Evolutionary conservation across 2,888 invertebrate genomes (phyloP), one percentile per base, ranked within the genome.

Genomic region (Drosophila quasianomalipes): DNA sequence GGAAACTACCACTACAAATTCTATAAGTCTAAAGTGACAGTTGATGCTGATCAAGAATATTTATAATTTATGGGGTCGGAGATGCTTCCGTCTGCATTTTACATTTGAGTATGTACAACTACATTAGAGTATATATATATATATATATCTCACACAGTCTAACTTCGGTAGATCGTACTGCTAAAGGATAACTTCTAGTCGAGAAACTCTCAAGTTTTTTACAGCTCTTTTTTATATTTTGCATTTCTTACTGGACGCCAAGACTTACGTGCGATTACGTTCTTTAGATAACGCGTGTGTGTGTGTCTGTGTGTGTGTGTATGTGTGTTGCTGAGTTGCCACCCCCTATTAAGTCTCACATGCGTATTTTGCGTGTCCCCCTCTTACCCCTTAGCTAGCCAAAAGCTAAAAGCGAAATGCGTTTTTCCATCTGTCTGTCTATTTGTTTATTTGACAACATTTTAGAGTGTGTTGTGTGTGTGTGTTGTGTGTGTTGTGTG

Each of bases 401-500:
- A 82, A 84, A 74, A 72, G 74, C 77, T 65, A 37, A 47, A 72
- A 72, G 65, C 63, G 68, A 82, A 86, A 78, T 73, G 73, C 75
- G 76, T 82, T 79, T 80, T 33, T 55, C 47, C 55, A 76, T 71
- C 81, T 65, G 69, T 62, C 71, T 76, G 76, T 85, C 85, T 85
- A 73, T 81, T 85, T 85, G 87, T 87, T 76, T 85, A 87, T 87
- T 87, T 79, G 83, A 86, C 79, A 84, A 86, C 84, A 82, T 85
- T 81, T 82, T 77, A 70, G 67, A 82, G 80, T 55, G 75, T 73
- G 16, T 7, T 7, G 14, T 7, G 47, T 47, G 47, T 26, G 22
- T 47, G 22, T 19, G 16, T 37, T 28, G 65, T 37, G 31, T 49
- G 60, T 30, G 54, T 47, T n/a, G n/a, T n/a, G n/a, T n/a, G n/a